Conservation (phyloP, 2,888 invertebrate genomes). For the Acleris literana region DNA sequence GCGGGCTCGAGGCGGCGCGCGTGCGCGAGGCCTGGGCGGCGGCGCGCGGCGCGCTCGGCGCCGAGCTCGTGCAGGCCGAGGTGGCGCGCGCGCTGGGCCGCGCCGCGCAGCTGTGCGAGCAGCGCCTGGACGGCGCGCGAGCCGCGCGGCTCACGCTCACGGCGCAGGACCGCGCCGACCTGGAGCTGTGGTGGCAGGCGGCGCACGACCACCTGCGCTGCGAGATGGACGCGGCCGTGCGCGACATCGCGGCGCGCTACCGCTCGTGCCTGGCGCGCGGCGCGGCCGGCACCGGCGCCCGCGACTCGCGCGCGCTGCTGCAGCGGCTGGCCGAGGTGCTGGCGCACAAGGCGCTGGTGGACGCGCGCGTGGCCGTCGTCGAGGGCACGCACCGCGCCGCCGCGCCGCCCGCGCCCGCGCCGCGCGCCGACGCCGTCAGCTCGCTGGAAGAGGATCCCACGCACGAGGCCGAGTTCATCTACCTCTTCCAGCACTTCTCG, state of each 20-base stretch:
- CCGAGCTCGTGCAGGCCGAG: conserved; percentile 90
- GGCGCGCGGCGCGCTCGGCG: conserved; percentile 89
- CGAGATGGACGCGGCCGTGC: conserved; percentile 88
- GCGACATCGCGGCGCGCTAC: conserved; percentile 87
- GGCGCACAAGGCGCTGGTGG: conserved; percentile 89
- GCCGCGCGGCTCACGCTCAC: conserved; percentile 84
- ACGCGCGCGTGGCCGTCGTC: conserved; percentile 88
- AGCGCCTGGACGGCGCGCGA: conserved; percentile 81
- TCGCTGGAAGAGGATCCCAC: conserved; percentile 83
- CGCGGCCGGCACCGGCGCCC: conserved; percentile 65
- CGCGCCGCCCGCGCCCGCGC: conserved; percentile 48
- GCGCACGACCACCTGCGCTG: conserved; percentile 88
- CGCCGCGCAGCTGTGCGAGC: conserved; percentile 88
- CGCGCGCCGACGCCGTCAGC: conserved; percentile 61
- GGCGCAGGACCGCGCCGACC: conserved; percentile 86
- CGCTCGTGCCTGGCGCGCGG: conserved; percentile 81
- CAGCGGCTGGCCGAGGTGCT: conserved; percentile 88
- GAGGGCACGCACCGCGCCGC: conserved; percentile 81
- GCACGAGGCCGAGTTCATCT: conserved; percentile 86
- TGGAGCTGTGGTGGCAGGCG: conserved; percentile 90
- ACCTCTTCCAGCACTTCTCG: conserved; percentile 85
- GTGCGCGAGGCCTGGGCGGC: conserved; percentile 90
- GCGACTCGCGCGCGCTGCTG: conserved; percentile 61
- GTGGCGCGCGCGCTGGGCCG: conserved; percentile 88
- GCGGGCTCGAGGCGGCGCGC: conserved; percentile 84